Conservation (phyloP, 2,797 vertebrate genomes). For the Chelon auratus region DNA sequence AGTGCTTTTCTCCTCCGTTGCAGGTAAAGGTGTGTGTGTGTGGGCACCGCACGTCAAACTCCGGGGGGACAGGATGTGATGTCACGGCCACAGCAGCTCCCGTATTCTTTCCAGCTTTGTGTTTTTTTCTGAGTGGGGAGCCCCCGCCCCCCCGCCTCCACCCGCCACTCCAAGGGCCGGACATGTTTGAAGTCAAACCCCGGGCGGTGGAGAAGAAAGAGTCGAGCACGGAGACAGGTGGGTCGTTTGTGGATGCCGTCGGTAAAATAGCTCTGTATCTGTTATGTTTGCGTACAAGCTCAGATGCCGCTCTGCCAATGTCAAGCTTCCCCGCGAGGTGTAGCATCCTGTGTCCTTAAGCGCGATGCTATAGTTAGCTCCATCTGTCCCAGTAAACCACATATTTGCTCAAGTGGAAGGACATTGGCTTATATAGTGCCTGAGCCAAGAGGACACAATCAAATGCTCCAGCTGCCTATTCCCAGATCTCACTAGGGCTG, state of each 20-base stretch:
- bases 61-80: slow-evolving; percentile 78
- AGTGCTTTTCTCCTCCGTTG: slow-evolving; percentile 17
- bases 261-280: neutral
- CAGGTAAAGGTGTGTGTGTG: slow-evolving; percentile 60
- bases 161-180: slow-evolving; percentile 78
- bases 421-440: slow-evolving; percentile 35
- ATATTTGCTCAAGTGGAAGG: slow-evolving; percentile 69
- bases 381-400: slow-evolving; percentile 71
- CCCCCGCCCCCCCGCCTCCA: slow-evolving; percentile 60
- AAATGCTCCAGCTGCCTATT: slow-evolving; percentile 12
- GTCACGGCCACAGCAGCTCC: slow-evolving; percentile 26
- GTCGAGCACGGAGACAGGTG: slow-evolving; percentile 90
- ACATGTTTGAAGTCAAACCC: slow-evolving; percentile 89
- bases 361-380: slow-evolving; percentile 56
- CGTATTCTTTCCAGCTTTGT: slow-evolving; percentile 51
- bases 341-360: slow-evolving; percentile 26
- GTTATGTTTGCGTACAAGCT: neutral
- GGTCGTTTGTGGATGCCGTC: neutral
- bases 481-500: slow-evolving; percentile 3
- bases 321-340: neutral
- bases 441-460: slow-evolving; percentile 10
- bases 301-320: neutral
- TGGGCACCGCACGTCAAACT: slow-evolving; percentile 19
- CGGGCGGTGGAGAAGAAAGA: slow-evolving; percentile 89
- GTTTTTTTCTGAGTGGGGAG: slow-evolving; percentile 56